These are phyloP conservation scores for Micropterix aruncella DNA, from an alignment of 2,888 invertebrate species.

Conservation along the genomic window DNA sequence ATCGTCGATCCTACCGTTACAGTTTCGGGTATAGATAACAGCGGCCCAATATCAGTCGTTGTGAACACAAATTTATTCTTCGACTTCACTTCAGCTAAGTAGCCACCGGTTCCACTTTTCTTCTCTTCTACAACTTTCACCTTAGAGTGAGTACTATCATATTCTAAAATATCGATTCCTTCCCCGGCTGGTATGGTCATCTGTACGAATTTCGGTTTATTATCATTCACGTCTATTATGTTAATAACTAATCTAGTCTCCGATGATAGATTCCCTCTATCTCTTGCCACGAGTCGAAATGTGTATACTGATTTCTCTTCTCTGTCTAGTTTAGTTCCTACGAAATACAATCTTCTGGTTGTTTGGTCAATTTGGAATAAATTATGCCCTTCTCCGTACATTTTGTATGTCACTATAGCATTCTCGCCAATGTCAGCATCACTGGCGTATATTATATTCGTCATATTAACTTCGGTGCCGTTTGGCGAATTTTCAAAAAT, in stretches of 20 bases:
- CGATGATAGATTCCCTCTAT: constrained; percentile 60
- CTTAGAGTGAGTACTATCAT: constrained; percentile 36
- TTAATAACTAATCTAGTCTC: constrained; percentile 57
- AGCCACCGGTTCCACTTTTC: constrained; percentile 19
- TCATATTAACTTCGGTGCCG: constrained; percentile 56
- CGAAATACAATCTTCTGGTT: constrained; percentile 44
- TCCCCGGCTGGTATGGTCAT: constrained; percentile 56
- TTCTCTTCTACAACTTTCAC: constrained; percentile 32
- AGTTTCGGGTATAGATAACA: constrained; percentile 60
- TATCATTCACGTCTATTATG: constrained; percentile 72
- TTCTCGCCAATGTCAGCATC: constrained; percentile 60
- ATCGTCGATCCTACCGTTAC: constrained; percentile 54
- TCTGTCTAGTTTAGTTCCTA: constrained; percentile 50
- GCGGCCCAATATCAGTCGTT: constrained; percentile 32
- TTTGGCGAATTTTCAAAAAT: constrained; percentile 63
- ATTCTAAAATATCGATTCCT: constrained; percentile 49
- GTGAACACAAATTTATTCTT: constrained; percentile 26
- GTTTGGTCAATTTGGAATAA: constrained; percentile 54
- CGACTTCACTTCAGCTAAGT: constrained; percentile 23
- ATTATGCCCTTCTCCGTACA: constrained; percentile 64
- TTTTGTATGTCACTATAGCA: constrained; percentile 49
- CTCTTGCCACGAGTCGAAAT: constrained; percentile 59
- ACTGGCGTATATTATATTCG: constrained; percentile 50
- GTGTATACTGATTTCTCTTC: constrained; percentile 56
- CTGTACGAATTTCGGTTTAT: constrained; percentile 55